These are phyloP conservation scores for Urocynchramus pylzowi DNA, from an alignment of 2,113 vertebrate species.

Conservation along the genomic window DNA sequence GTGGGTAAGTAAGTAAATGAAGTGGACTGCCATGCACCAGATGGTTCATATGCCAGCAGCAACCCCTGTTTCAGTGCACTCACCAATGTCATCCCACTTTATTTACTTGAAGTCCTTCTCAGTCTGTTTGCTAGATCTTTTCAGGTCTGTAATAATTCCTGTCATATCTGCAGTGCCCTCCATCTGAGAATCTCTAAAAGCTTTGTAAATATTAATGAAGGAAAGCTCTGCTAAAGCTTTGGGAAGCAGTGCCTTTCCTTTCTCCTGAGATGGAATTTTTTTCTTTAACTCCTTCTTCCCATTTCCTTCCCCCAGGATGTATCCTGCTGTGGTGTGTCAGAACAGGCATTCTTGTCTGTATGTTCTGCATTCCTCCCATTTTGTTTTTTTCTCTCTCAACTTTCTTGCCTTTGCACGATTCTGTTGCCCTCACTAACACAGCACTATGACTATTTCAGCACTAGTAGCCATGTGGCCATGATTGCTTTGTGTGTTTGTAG, in stretches of 20 bases:
- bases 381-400: background rate
- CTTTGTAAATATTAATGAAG: constrained; percentile 68
- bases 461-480: background rate
- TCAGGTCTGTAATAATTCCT: constrained; percentile 47
- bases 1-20: constrained; percentile 16
- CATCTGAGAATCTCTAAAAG: constrained; percentile 52
- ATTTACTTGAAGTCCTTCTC: constrained; percentile 26
- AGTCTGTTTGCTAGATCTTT: constrained; percentile 39
- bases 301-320: background rate
- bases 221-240: constrained; percentile 37
- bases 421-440: background rate
- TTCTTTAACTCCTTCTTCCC: constrained; percentile 15
- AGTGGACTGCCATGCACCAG: constrained; percentile 7
- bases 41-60: constrained; percentile 36
- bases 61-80: background rate
- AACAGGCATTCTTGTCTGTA: background rate
- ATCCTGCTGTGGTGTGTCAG: background rate
- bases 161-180: constrained; percentile 39
- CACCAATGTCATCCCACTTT: background rate
- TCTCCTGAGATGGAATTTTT: background rate
- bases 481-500: background rate
- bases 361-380: background rate
- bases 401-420: background rate
- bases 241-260: background rate
- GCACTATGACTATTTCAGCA: background rate